Percentiles rank a stretch among this genome's conserved stretches.
These are phyloP conservation scores for Glaucopsyche alexis DNA, from an alignment of 2,888 invertebrate species.

Conservation along the genomic window DNA sequence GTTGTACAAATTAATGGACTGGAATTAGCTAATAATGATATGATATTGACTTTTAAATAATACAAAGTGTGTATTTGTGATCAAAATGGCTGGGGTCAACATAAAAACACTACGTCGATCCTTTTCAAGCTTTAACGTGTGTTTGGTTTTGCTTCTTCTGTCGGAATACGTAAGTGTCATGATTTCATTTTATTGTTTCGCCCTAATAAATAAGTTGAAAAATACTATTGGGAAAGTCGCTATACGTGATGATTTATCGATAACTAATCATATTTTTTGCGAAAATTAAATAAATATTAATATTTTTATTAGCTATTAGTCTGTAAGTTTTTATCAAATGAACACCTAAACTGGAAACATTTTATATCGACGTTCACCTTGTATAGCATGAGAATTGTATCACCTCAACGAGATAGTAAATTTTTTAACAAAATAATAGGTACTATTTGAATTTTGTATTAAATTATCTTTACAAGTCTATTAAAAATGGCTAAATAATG, in stretches of 20 bases:
- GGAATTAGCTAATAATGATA: conserved; percentile 55
- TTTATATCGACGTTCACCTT: conserved; percentile 8
- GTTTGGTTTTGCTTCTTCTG: conserved; percentile 56
- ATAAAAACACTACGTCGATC: conserved; percentile 51
- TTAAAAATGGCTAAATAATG: background rate
- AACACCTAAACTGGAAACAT: background rate
- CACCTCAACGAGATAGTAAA: background rate
- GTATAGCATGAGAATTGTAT: background rate
- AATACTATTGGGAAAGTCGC: background rate
- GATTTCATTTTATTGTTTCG: conserved; percentile 50
- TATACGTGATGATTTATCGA: background rate
- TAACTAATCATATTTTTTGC: background rate
- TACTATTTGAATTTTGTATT: background rate
- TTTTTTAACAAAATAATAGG: background rate
- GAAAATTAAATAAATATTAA: background rate
- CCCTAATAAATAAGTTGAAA: conserved; percentile 43
- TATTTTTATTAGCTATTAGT: conserved; percentile 44
- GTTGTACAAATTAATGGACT: background rate
- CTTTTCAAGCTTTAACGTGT: conserved; percentile 57
- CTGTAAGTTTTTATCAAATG: background rate
- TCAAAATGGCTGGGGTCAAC: conserved; percentile 56
- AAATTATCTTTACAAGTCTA: background rate
- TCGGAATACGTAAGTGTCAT: conserved; percentile 61
- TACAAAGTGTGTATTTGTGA: conserved; percentile 48
- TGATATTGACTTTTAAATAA: conserved; percentile 50